Evolutionary conservation across 2,888 invertebrate species (phyloP), one percentile per base, ranked within the genome.

Genomic region (Leptinotarsa juncta): DNA sequence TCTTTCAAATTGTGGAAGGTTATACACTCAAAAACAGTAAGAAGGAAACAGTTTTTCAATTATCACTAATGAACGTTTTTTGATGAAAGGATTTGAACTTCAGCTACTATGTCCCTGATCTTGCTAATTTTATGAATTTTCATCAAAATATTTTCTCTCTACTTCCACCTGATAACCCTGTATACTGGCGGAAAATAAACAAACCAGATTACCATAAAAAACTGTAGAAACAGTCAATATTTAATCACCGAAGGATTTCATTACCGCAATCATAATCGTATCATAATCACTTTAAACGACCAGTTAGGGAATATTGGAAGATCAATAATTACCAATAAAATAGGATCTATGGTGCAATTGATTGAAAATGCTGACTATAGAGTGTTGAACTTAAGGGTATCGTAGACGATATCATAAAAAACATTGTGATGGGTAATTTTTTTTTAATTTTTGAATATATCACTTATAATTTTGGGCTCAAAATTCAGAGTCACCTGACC

Each of bases 261-360:
- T 62, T 62, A 62, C 62, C 12, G 26, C 62, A 62, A 42, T 62
- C 62, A 42, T 62, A 62, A 62, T 62, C 42, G n/a, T 62, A 62
- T 62, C 62, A 42, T 62, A 62, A 62, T 62, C 62, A 62, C 42
- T 32, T n/a, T 3, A 42, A 62, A 62, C 18, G 32, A 62, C 62
- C 32, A 62, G 62, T 42, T 62, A 18, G 26, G 32, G 62, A 42
- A 62, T 62, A 62, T 62, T 62, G 62, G 18, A 62, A 62, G 32
- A 62, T 62, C 62, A 62, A 62, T 62, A 62, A 62, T 62, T 62
- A 62, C 62, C 62, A 26, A 62, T 62, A 62, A 62, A 62, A n/a
- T 26, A 62, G 62, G 62, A 62, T 32, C 62, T 62, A 62, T 62
- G 62, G 62, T 26, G 62, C 62, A 62, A 42, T 62, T 42, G 62